Base-by-base conservation (phyloP, 1,140 invertebrate genomes). In the Trichomalopsis sarcophagae region DNA sequence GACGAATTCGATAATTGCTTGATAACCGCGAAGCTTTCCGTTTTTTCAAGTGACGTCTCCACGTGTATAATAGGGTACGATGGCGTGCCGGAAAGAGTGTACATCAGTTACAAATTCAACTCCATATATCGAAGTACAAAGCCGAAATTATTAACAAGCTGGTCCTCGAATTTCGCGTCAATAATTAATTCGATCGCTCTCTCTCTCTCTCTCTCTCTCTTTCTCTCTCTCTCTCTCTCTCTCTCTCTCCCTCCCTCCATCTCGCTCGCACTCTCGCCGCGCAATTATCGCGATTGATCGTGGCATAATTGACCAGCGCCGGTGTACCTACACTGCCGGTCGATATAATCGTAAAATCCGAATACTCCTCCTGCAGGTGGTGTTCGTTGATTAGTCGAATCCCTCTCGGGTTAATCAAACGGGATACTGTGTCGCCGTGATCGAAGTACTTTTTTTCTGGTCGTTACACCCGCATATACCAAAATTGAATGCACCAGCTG, bases 141-240 rank as follows among this genome's bases (percentile, higher is more conserved):
- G 27, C 23, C 17, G n/a, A 44, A 81, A 71, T 71, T 71, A 44
- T 23, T 81, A 69, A 47, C 30, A 62, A 80, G 30, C 11, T 11
- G 36, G 78, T 23, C 13, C 68, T n/a, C 14, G 69, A 1, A 50
- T 40, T 27, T 30, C 14, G 21, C 33, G 13, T 66, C 81, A 23
- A 76, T 82, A 82, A 36, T 71, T 66, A 82, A 82, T 74, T 62
- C 21, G n/a, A n/a, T n/a, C n/a, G n/a, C n/a, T n/a, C n/a, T n/a
- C 10, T 71, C 27, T 33, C 23, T 71, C 68, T 33, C n/a, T 2
- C 27, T 2, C 17, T 27, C 27, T 27, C 27, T 27, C 27, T 27
- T 1, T 1, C 27, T 27, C 27, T 1, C 0, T 27, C 27, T 27
- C 27, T 0, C 27, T 2, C 10, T 71, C 27, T 17, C 10, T 71